A percentile compares a stretch with the other conserved stretches of the same genome.
These are phyloP conservation scores for Drosophila suboccidentalis DNA, from an alignment of 2,888 invertebrate genomes.

Conservation along the genomic window DNA sequence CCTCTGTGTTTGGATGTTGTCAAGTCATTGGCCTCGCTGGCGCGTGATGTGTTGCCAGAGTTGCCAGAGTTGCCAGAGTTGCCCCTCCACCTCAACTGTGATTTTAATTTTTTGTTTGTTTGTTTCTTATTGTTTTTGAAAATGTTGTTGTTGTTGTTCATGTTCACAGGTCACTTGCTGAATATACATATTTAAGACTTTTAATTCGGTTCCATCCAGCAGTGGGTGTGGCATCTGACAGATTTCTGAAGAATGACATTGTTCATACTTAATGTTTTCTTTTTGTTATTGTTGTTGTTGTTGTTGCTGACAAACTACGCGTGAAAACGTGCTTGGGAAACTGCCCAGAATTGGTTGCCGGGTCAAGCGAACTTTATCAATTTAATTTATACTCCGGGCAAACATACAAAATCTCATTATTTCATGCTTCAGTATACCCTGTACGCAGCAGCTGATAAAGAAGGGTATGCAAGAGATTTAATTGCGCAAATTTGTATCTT, in stretches of 20 bases:
- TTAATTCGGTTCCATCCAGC: conserved; percentile 34
- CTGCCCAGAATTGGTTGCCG: conserved; percentile 14
- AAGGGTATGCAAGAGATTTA: background rate
- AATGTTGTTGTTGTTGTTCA: conserved; percentile 1
- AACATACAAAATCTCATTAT: conserved; percentile 36
- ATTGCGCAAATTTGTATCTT: background rate
- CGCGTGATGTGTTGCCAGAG: conserved; percentile 11
- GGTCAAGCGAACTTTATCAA: conserved; percentile 64
- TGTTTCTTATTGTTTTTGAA: background rate
- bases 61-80: conserved; percentile 6
- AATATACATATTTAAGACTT: conserved; percentile 49
- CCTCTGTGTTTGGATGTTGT: background rate
- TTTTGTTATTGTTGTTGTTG: conserved; percentile 6
- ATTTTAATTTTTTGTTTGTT: conserved; percentile 13
- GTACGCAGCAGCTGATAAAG: background rate
- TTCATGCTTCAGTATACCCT: conserved; percentile 23
- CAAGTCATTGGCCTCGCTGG: conserved; percentile 20
- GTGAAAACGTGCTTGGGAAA: conserved; percentile 15
- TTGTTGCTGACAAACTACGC: conserved; percentile 26
- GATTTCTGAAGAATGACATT: conserved; percentile 59
- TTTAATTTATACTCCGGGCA: conserved; percentile 57
- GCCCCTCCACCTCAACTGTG: background rate
- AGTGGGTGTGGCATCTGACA: conserved; percentile 52
- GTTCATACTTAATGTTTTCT: conserved; percentile 8
- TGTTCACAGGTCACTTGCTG: conserved; percentile 30